Conservation (phyloP, 2,797 vertebrate species). For the Hylomyscus alleni region DNA sequence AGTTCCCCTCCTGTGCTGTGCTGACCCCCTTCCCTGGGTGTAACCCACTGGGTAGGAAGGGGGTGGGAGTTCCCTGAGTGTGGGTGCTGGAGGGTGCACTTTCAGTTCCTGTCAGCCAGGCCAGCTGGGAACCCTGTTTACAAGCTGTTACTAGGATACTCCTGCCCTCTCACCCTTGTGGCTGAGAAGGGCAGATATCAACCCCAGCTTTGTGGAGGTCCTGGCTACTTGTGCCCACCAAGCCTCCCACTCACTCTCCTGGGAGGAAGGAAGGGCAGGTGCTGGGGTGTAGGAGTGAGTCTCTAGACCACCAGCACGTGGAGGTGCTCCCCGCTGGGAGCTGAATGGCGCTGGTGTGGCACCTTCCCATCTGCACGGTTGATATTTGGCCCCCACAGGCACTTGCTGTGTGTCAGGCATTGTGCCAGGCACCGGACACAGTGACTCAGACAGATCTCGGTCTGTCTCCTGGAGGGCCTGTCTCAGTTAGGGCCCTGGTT, state of each 20-base stretch:
- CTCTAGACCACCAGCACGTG: not conserved
- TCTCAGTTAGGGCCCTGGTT: not conserved
- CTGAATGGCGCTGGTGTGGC: not conserved
- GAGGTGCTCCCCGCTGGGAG: not conserved
- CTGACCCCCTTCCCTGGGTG: not conserved
- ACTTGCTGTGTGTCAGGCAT: not conserved
- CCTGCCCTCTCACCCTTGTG: not conserved
- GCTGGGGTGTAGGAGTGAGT: not conserved
- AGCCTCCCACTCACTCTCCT: not conserved
- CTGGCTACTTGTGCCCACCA: not conserved
- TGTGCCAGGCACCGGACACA: not conserved
- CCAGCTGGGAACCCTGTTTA: slow-evolving; percentile 1
- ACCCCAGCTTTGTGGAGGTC: not conserved
- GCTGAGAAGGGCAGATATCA: not conserved
- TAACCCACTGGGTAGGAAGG: not conserved
- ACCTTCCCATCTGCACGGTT: not conserved
- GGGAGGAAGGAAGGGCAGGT: not conserved
- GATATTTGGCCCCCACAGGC: not conserved
- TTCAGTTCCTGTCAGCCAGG: slow-evolving; percentile 52
- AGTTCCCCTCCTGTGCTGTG: not conserved
- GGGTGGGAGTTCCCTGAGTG: not conserved
- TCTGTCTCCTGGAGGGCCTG: not conserved
- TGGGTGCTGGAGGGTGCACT: slow-evolving; percentile 46
- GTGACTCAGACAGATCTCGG: not conserved
- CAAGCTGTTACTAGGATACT: not conserved